Percentiles rank a stretch among this genome's conserved stretches.
Evolutionary conservation across 2,797 vertebrate species (phyloP).

Genomic region (Anguilla anguilla): DNA sequence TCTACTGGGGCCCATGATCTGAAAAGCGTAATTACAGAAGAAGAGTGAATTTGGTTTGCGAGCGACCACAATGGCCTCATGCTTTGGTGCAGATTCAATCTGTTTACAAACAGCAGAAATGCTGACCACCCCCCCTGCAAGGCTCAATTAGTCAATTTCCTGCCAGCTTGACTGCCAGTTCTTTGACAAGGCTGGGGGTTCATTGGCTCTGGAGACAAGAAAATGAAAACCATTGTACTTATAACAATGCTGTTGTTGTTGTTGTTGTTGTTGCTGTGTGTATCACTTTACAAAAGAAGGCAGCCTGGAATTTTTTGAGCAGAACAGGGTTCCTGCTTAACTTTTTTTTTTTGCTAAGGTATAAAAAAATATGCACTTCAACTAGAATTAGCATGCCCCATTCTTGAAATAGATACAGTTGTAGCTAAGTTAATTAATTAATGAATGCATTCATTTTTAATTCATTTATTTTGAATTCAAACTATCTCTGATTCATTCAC

Average conservation of each 20-base stretch:
- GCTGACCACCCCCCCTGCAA: background rate
- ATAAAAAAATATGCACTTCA: background rate
- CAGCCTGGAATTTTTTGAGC: conserved; percentile 16
- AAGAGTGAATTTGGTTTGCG: background rate
- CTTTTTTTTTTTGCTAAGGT: background rate
- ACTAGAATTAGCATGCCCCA: background rate
- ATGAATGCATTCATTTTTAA: too few species aligned
- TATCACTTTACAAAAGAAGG: background rate
- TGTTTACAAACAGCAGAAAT: conserved; percentile 21
- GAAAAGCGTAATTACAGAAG: background rate
- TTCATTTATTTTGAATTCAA: too few species aligned
- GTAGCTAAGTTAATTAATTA: background rate
- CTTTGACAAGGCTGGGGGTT: conserved; percentile 21
- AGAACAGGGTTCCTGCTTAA: background rate
- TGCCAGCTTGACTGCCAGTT: conserved; percentile 12
- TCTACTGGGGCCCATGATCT: background rate
- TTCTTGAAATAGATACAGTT: background rate
- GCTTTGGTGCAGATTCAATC: conserved; percentile 24
- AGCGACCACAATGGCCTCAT: background rate
- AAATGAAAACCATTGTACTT: conserved; percentile 23
- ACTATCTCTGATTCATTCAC: too few species aligned
- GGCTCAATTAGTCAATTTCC: conserved; percentile 30
- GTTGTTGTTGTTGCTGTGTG: conserved; percentile 4
- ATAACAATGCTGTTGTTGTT: conserved; percentile 20
- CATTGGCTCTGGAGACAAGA: conserved; percentile 6